Base-by-base conservation (phyloP, 2,888 invertebrate genomes). In the Apoda limacodes region DNA sequence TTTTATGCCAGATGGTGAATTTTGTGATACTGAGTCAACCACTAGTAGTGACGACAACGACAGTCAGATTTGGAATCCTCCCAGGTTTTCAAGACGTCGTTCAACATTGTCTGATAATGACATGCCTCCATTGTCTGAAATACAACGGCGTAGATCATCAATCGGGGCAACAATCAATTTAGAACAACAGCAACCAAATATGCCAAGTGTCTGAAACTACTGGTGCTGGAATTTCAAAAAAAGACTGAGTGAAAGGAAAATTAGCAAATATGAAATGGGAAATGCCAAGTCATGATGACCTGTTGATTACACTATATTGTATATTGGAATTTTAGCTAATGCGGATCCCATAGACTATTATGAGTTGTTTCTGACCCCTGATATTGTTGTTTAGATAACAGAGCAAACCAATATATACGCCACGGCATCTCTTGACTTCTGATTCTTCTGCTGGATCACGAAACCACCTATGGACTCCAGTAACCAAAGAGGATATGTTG, bases 391-490 rank as follows among this genome's bases (percentile, higher is more conserved):
- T 10, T 9, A 26, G 26, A 32, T 38, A 13, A 28, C 30, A 23
- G 30, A 31, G n/a, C 32, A 35, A 30, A 38, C 38, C 17, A 37
- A 34, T 25, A 30, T 38, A 29, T 36, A 32, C 28, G 33, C 37
- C 27, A 20, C 36, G 33, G 30, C 25, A 22, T 21, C 29, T 32
- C 19, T 29, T 32, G 21, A 14, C 28, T 27, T 23, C 30, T 13
- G 31, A 36, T 32, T 25, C 30, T 25, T 34, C 30, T 26, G 27
- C 37, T 28, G 34, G 35, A 33, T 34, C 34, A 19, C 28, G 37
- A 34, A 32, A 30, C 23, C 36, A 40, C 22, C 19, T 28, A 22
- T 42, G 42, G 37, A 12, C 14, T 34, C 43, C 41, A 35, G 34
- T 37, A 26, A 42, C 30, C 11, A 23, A 11, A 22, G 27, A 15